These are phyloP conservation scores for Zophobas morio DNA, from an alignment of 1,140 invertebrate genomes.

Conservation along the genomic window DNA sequence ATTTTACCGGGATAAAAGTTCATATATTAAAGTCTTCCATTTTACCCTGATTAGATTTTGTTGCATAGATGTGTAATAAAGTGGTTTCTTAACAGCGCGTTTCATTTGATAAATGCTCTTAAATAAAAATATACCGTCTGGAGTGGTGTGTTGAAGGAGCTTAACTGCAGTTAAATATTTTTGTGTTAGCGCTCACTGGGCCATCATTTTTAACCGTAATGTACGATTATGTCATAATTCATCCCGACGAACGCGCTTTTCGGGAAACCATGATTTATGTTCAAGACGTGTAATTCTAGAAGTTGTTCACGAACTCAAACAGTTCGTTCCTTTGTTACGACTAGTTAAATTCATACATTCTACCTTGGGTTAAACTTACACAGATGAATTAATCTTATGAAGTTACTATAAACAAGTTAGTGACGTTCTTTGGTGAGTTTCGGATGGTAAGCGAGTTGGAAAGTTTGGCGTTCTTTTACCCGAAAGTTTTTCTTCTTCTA, in stretches of 20 bases:
- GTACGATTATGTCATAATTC: conserved; percentile 28
- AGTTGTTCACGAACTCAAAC: conserved; percentile 27
- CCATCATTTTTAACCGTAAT: conserved; percentile 15
- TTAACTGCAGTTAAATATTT: neutral
- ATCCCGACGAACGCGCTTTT: conserved; percentile 8
- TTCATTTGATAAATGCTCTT: neutral
- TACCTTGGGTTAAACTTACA: neutral
- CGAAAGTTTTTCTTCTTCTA: too few relatives aligned
- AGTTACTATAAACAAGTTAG: neutral
- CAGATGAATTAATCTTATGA: conserved; percentile 17
- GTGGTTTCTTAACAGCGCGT: neutral
- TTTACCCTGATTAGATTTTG: too few relatives aligned
- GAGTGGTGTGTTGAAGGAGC: neutral
- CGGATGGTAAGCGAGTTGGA: too few relatives aligned
- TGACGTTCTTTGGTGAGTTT: neutral
- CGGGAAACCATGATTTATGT: conserved; percentile 32
- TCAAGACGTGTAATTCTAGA: conserved; percentile 20
- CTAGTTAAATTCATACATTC: conserved; percentile 9
- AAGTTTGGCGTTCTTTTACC: too few relatives aligned
- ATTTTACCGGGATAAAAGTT: neutral
- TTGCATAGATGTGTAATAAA: neutral
- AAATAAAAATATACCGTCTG: neutral
- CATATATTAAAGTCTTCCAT: neutral
- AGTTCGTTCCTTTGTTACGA: conserved; percentile 28
- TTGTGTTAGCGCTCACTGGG: too few relatives aligned